phyloP scores from a whole-genome alignment of 1,140 invertebrate genomes.

The Rhopalosiphum padi region DNA sequence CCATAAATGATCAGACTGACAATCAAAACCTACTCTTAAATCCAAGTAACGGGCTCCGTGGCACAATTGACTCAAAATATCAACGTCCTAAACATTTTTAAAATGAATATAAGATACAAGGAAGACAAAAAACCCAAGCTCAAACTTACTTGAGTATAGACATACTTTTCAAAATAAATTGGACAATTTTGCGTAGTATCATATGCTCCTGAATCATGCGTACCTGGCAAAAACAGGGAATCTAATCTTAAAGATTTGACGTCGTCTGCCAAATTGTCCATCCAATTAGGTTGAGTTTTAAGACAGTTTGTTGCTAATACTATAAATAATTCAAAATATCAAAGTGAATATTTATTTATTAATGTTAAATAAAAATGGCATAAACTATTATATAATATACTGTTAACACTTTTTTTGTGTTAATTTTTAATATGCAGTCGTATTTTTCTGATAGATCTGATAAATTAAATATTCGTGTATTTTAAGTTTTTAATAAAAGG shows the following conservation, averaged over 20 bases:
- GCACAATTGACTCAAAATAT: background rate
- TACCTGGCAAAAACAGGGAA: background rate
- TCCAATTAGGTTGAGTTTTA: background rate
- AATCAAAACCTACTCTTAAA: background rate
- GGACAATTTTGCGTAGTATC: background rate
- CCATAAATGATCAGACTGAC: background rate
- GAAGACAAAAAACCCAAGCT: background rate
- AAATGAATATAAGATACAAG: background rate
- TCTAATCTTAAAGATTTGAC: background rate
- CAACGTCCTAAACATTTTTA: background rate
- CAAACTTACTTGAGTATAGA: background rate
- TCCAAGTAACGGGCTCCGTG: slow-evolving; percentile 56
- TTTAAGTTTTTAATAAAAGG: no score
- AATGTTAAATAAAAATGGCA: background rate
- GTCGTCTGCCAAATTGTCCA: background rate
- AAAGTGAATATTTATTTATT: background rate
- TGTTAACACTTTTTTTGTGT: no score
- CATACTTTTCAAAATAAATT: background rate
- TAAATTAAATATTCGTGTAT: no score
- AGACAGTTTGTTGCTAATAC: background rate
- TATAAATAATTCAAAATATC: background rate
- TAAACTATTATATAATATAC: no score
- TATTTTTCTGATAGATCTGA: no score
- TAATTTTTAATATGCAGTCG: no score
- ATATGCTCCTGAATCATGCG: background rate